These are phyloP conservation scores for Hymenopus coronatus DNA, from an alignment of 2,888 invertebrate genomes.

Conservation along the genomic window DNA sequence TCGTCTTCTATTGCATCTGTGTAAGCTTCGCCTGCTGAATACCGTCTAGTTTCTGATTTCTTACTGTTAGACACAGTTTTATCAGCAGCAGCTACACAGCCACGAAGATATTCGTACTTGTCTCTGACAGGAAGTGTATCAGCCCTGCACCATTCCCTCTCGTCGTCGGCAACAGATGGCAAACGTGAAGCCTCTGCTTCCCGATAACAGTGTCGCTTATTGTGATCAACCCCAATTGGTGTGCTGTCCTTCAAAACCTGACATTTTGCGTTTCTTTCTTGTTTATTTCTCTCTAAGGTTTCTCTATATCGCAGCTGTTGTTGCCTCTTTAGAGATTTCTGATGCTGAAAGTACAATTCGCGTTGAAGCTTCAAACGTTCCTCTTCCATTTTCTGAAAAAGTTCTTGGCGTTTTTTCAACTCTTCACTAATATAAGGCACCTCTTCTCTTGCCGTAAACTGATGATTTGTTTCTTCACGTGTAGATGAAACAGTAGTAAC, in stretches of 20 bases:
- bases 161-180: neutral
- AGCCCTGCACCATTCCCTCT: neutral
- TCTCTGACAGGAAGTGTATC: neutral
- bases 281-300: neutral
- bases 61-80: neutral
- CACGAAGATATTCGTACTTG: neutral
- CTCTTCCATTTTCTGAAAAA: neutral
- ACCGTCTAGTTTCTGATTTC: no score
- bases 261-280: neutral
- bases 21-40: neutral
- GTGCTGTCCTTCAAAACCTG: neutral
- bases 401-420: neutral
- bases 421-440: neutral
- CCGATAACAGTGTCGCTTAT: neutral
- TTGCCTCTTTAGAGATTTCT: neutral
- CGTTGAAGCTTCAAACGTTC: neutral
- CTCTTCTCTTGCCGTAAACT: neutral
- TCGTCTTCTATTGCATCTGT: neutral
- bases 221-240: neutral
- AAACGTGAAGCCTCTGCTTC: neutral
- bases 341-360: neutral
- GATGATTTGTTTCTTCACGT: neutral
- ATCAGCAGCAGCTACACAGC: neutral
- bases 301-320: neutral
- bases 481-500: neutral